Percentiles rank a stretch among this genome's conserved stretches.
These are phyloP conservation scores for Gadus chalcogrammus DNA, from an alignment of 2,113 vertebrate genomes.

Conservation along the genomic window DNA sequence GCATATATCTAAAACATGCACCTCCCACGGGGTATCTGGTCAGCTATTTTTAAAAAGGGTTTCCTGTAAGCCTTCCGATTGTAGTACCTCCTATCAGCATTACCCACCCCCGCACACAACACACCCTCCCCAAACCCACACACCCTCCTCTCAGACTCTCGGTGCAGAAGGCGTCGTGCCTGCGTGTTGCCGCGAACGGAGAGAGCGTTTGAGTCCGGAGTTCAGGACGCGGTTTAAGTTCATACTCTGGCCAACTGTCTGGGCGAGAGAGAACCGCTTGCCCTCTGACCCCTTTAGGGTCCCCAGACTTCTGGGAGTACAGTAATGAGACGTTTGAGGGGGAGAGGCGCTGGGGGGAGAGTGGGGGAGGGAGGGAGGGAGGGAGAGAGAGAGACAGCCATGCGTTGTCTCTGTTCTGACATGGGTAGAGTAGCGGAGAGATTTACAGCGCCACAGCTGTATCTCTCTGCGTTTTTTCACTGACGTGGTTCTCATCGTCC, in stretches of 20 bases:
- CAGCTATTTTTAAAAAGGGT: no score
- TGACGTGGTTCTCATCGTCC: slow-evolving; percentile 11
- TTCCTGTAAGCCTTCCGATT: background rate
- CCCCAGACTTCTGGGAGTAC: background rate
- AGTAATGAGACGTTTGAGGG: background rate
- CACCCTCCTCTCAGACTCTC: background rate
- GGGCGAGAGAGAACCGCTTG: background rate
- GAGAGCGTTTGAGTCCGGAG: background rate
- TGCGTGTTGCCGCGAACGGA: background rate
- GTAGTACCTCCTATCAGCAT: background rate
- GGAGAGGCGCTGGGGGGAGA: background rate
- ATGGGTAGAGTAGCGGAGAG: slow-evolving; percentile 19
- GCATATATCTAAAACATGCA: no score
- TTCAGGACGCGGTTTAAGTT: background rate
- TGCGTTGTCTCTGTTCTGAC: slow-evolving; percentile 24
- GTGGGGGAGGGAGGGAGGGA: background rate
- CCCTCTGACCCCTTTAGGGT: background rate
- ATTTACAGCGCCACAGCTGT: slow-evolving; percentile 27
- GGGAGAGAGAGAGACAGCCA: background rate
- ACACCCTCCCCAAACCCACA: no score
- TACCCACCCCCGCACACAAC: background rate
- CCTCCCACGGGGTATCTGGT: no score
- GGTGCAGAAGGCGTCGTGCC: background rate
- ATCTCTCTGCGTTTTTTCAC: slow-evolving; percentile 13
- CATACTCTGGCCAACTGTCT: background rate